Evolutionary conservation across 2,797 vertebrate species (phyloP).

Genomic region (Poecilia gillii): DNA sequence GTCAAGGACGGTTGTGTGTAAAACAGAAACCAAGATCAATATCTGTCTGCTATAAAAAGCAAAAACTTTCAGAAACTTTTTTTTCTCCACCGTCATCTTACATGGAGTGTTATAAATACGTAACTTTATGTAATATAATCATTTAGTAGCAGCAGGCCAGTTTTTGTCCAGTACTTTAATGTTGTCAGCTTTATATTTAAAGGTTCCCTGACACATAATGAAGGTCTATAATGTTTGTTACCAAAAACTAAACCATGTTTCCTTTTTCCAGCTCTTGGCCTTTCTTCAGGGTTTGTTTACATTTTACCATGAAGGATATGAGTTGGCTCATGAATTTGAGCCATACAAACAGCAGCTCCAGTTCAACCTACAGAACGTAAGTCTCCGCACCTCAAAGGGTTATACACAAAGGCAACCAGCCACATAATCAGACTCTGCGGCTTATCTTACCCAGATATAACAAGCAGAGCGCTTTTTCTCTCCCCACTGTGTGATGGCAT

Average conservation of each 20-base stretch:
- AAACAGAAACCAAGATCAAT: conserved; percentile 41
- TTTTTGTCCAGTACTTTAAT: not conserved
- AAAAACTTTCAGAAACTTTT: conserved; percentile 19
- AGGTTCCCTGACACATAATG: conserved; percentile 13
- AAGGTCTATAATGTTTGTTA: conserved; percentile 29
- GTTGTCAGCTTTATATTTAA: not conserved
- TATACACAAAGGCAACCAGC: conserved; percentile 46
- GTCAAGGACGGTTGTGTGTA: conserved; percentile 38
- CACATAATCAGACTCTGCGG: conserved; percentile 64
- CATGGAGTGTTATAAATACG: not conserved
- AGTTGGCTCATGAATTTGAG: conserved; percentile 95
- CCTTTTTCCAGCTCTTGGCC: conserved; percentile 89
- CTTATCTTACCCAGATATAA: conserved; percentile 62
- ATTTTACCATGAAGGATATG: conserved; percentile 99
- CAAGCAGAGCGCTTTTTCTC: conserved; percentile 36
- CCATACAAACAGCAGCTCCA: conserved; percentile 98
- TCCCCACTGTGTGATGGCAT: conserved; percentile 43
- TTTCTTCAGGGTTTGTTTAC: conserved; percentile 99
- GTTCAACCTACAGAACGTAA: conserved; percentile 99
- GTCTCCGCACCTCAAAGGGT: conserved; percentile 60
- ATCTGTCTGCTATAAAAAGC: conserved; percentile 45
- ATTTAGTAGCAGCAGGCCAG: not conserved
- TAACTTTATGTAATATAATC: not conserved
- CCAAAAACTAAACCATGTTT: conserved; percentile 25
- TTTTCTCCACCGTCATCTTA: not conserved